Base-by-base conservation (phyloP, 2,113 vertebrate species). In the Erythrocebus patas region DNA sequence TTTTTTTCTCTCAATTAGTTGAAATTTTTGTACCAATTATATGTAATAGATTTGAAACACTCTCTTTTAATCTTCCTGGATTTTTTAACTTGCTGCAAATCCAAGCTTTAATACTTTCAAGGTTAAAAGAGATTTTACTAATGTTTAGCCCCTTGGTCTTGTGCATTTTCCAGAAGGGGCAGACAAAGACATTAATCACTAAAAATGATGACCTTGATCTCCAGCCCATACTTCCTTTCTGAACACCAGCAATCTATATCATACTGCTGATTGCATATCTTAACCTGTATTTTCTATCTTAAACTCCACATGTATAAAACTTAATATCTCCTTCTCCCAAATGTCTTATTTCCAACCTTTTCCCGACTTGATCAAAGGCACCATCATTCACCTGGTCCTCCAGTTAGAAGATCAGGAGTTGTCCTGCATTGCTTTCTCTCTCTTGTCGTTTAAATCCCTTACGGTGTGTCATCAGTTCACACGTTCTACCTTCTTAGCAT, bases 1-100 rank as follows among this genome's bases (percentile, higher is more conserved):
- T 8, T 81, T 94, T 79, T 85, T 85, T 48, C 66, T 89, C 27
- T 73, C 52, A 91, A 91, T 94, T 94, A 91, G 80, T 52, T 96
- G 55, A 73, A 45, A 80, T 81, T 91, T 90, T 91, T 80, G 8
- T 91, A 86, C 40, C 18, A 30, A 81, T 91, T 91, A 66, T 43
- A 52, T 17, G 32, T 5, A 94, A 94, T 75, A 48, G 64, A 80
- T 86, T 66, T 91, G 52, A 64, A 94, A 96, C 61, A 85, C 12
- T 96, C n/a, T 93, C 11, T 93, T 90, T 61, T 89, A 70, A 78
- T 93, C 27, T 59, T 72, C n/a, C 52, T 79, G 27, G 27, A 45
- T 18, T 72, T 89, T 66, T 85, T 93, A 64, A 79, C 45, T 38
- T 72, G 30, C 10, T 86, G 61, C 61, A 64, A 86, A 43, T 59